Base-by-base conservation (phyloP, 1,140 invertebrate genomes). In the Bombus consobrinus region DNA sequence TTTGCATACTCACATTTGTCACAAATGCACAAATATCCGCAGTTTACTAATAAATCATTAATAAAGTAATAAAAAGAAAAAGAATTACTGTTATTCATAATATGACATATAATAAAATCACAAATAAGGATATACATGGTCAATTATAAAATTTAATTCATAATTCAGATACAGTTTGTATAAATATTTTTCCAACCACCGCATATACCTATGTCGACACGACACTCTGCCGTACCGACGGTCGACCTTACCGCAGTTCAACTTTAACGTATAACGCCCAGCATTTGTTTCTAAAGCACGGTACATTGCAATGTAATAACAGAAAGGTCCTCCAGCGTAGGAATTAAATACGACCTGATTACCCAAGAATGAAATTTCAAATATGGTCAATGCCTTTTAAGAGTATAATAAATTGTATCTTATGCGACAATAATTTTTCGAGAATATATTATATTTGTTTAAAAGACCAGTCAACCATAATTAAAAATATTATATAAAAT, bases 341-440 rank as follows among this genome's bases (percentile, higher is more conserved):
- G 18, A 87, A 74, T 80, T 79, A 78, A 87, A 85, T 37, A 78
- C 84, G 79, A 83, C 83, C 85, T 88, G 86, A 90, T 91, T 92
- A 91, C 34, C 77, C 77, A 71, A 90, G 80, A 91, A 90, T 88
- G 85, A 88, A 90, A 91, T 90, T 90, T 92, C 81, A 85, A 85
- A 89, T 87, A 88, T 71, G 83, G 83, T 79, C 77, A 72, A 88
- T 80, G 76, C 59, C 68, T 77, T 25, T 43, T 78, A 47, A 37
- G 34, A 71, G 47, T 66, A 62, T 71, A 81, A 90, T 86, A 87
- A 80, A 85, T 89, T 85, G 62, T 71, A 22, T 62, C n/a, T 78
- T 41, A 74, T 47, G 59, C 28, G 15, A 74, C 32, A 47, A 76
- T 34, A 74, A 66, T 39, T 64, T 69, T 9, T 22, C 10, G 15